Percentiles rank a stretch among this genome's conserved stretches.
Evolutionary conservation across 2,797 vertebrate genomes (phyloP).

Genomic region (Tenualosa ilisha): DNA sequence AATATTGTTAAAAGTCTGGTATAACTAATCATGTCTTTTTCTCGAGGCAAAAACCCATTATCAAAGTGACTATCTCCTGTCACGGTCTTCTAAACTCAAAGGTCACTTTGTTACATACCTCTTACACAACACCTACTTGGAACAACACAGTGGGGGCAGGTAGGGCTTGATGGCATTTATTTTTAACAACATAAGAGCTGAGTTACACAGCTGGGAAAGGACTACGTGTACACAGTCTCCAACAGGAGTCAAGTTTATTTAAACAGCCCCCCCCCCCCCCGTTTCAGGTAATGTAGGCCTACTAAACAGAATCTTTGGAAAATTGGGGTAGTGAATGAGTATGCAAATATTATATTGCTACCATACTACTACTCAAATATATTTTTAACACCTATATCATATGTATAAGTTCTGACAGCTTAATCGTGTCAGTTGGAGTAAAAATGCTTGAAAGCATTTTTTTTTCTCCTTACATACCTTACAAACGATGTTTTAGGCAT

Average conservation of each 20-base stretch:
- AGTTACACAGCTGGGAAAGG: no score
- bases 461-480: no score
- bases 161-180: not conserved
- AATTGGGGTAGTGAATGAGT: no score
- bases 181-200: not conserved
- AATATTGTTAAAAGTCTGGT: not conserved
- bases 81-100: not conserved
- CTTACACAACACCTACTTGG: not conserved
- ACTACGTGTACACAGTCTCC: no score
- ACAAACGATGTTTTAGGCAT: no score
- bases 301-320: no score
- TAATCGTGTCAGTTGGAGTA: not conserved
- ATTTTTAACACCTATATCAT: no score
- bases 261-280: not conserved
- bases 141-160: not conserved
- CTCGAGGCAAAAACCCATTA: not conserved
- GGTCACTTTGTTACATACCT: not conserved
- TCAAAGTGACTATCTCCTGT: not conserved
- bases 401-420: no score
- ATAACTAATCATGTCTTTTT: not conserved
- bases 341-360: no score
- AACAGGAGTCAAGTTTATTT: not conserved
- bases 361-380: no score
- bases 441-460: no score
- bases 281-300: no score